Evolutionary conservation across 30 jellyfish, hydroid and myxozoan species (phyloP), one percentile per base, ranked within the genome.

Genomic region (Hydractinia echinata): DNA sequence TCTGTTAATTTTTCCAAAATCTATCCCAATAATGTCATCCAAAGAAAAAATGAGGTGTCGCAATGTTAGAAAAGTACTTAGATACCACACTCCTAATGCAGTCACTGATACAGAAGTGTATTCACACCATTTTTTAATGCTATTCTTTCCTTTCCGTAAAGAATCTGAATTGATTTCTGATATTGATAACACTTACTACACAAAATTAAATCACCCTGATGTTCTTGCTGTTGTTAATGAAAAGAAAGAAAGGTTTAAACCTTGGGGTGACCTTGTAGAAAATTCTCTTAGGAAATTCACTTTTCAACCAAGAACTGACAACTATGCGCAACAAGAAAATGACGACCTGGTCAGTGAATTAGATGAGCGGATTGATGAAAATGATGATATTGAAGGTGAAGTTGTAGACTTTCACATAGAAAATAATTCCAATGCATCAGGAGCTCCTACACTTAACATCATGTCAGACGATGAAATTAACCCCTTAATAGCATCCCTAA

Each of bases 381-480:
- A 10, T 72, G 62, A 72, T n/a, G 53, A 7, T 72, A 48, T 15
- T 11, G 69, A 4, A 10, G 81, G 53, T 39, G 81, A 72, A 72
- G 53, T 72, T 72, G 66, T 72, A 7, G 81, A 18, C 53, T 5
- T 30, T 72, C 81, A 18, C 0, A 58, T 72, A 10, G 44, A 44
- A 72, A 72, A 72, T 72, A 10, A 30, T 15, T 7, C 55, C n/a
- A 7, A 68, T 68, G 79, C 15, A 15, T 11, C 1, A 7, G 55
- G 55, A 72, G 4, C 68, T 72, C 68, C 70, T n/a, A 52, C 55
- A 8, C 81, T 4, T 5, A 18, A 72, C 53, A 10, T 18, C 48
- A 72, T 52, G 53, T n/a, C 81, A 18, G 81, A 72, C 16, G 62
- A 72, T 72, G 81, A 72, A 1, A 72, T 72, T 72, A 72, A 72